Evolutionary conservation across 2,797 vertebrate genomes (phyloP), one percentile per base, ranked within the genome.

Genomic region (Microhierax caerulescens): DNA sequence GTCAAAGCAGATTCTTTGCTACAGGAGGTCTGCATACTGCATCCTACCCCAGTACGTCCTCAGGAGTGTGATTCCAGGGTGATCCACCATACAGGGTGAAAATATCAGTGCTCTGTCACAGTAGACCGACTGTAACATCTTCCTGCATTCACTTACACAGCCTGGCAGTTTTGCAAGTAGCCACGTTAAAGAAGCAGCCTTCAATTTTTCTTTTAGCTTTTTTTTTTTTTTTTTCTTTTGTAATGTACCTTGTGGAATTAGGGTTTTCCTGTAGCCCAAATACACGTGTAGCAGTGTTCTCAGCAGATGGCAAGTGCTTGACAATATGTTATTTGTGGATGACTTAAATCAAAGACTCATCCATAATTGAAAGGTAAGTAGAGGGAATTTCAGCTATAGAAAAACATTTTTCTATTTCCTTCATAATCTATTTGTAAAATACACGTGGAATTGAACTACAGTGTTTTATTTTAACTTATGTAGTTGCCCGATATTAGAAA

Each of bases 121-220:
- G 81, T 27, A 83, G 95, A 36, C 64, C 83, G 95, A 41, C 75
- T 94, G 73, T 57, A 95, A 96, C 79, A 97, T 95, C 48, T 96
- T 93, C 89, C 95, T 89, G 77, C 67, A 23, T 92, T 96, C 30
- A n/a, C 48, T 95, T 81, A 93, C 41, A 72, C 81, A 96, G 74
- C 88, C 83, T 96, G 96, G 94, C 96, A 96, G 79, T 30, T 97
- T 86, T 81, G 89, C 68, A 97, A 94, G 91, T 1, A 88, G 57
- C 56, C 19, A 4, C 69, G 47, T 73, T 94, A 85, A 90, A 94
- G 60, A 27, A 95, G 57, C 27, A 92, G 53, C 53, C 80, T 96
- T 96, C 70, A 43, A 28, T 88, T 77, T 77, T 32, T 65, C 72
- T 51, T 75, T 86, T 51, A 74, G 88, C 7, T n/a, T 77, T 41